A percentile compares a stretch with the other conserved stretches of the same genome.
Conservation (phyloP, 2,888 invertebrate species). For the Phaonia tiefii region DNA sequence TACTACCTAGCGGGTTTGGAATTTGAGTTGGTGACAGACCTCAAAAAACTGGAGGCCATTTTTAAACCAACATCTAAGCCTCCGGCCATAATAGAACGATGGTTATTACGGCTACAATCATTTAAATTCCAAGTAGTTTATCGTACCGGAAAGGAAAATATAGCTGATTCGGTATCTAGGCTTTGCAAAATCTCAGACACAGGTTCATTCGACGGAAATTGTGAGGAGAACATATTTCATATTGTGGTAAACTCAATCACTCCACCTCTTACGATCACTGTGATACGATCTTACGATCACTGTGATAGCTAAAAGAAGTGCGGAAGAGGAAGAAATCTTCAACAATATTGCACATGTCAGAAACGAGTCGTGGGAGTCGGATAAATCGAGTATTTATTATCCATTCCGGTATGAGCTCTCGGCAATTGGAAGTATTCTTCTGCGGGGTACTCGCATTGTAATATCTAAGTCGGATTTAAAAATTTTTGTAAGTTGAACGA, state of each 20-base stretch:
- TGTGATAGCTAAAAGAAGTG: slow-evolving; percentile 27
- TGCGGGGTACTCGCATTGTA: too few relatives aligned
- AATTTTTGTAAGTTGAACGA: slow-evolving; percentile 40
- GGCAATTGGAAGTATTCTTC: too few relatives aligned
- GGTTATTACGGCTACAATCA: too few relatives aligned
- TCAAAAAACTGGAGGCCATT: slow-evolving; percentile 60
- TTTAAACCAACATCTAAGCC: slow-evolving; percentile 62
- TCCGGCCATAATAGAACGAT: too few relatives aligned
- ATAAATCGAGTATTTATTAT: slow-evolving; percentile 40
- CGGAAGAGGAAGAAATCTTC: slow-evolving; percentile 47
- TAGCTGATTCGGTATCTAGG: slow-evolving; percentile 56
- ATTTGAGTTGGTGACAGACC: slow-evolving; percentile 65
- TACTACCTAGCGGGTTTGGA: slow-evolving; percentile 61
- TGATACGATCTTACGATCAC: slow-evolving; percentile 39
- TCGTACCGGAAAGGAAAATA: too few relatives aligned
- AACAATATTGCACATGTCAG: too few relatives aligned
- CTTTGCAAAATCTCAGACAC: slow-evolving; percentile 49
- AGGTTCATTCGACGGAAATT: too few relatives aligned
- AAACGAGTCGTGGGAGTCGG: slow-evolving; percentile 28
- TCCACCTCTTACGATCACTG: slow-evolving; percentile 46
- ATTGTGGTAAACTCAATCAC: too few relatives aligned
- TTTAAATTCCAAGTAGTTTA: too few relatives aligned
- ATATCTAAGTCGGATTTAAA: slow-evolving; percentile 49
- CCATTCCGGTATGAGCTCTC: slow-evolving; percentile 36
- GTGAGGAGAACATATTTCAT: too few relatives aligned